These are phyloP conservation scores for Cenopis cana DNA, from an alignment of 2,888 invertebrate genomes.

Conservation along the genomic window DNA sequence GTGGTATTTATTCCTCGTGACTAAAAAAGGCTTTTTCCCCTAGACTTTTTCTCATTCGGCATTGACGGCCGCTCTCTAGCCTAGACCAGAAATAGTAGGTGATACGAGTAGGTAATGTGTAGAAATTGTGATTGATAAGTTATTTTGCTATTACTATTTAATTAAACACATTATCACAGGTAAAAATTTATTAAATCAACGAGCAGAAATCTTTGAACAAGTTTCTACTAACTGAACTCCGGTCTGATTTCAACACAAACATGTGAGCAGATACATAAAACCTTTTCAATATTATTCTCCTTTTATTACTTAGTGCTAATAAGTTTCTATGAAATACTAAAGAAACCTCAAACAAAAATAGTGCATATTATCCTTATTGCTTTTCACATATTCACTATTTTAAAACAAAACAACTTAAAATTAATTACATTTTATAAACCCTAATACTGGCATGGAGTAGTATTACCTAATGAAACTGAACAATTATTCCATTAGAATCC, in stretches of 20 bases:
- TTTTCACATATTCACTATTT: conserved; percentile 11
- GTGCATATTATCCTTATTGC: conserved; percentile 31
- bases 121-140: too few species aligned
- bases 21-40: too few species aligned
- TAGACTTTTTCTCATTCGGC: too few species aligned
- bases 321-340: conserved; percentile 30
- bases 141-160: neutral
- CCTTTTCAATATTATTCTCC: conserved; percentile 13
- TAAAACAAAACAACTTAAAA: conserved; percentile 22
- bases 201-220: conserved; percentile 30
- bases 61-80: too few species aligned
- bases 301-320: conserved; percentile 28
- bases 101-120: too few species aligned
- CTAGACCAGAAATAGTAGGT: too few species aligned
- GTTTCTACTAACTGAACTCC: conserved; percentile 10
- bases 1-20: too few species aligned
- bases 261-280: conserved; percentile 18
- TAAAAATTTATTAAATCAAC: conserved; percentile 42
- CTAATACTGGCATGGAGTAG: neutral
- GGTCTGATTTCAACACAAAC: conserved; percentile 16
- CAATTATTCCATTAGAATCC: neutral
- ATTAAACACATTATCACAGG: conserved; percentile 18
- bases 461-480: neutral
- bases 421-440: conserved; percentile 12
- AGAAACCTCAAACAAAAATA: conserved; percentile 35